Conservation (phyloP, 37 sponge, comb jelly and placozoan genomes). For the Chondrosia reniformis region DNA sequence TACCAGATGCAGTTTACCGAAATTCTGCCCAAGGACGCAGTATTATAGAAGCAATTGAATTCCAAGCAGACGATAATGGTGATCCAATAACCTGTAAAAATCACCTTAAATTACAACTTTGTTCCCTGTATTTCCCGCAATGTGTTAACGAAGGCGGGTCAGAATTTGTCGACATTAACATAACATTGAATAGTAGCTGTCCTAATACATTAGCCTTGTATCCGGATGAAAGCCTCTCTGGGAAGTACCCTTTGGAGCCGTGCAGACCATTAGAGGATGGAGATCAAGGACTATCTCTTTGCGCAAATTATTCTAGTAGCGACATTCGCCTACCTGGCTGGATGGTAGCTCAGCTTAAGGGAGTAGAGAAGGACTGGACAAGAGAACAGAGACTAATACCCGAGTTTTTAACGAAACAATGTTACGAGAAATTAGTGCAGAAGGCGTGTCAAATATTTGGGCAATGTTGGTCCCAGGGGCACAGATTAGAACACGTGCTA, state of each 20-base stretch:
- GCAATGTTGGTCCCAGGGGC: constrained; percentile 12
- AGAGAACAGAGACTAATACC: background rate
- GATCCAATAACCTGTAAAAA: no score
- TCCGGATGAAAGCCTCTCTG: background rate
- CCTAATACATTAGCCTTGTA: background rate
- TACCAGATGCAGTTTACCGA: background rate
- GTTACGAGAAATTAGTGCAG: background rate
- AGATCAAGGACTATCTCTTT: background rate
- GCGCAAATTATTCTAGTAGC: background rate
- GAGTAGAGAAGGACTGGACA: background rate
- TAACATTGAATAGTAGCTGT: no score
- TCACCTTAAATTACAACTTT: background rate
- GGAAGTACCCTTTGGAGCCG: background rate
- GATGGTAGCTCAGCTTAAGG: background rate
- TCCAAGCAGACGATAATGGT: no score
- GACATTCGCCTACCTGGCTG: background rate
- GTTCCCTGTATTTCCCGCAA: background rate
- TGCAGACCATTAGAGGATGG: background rate
- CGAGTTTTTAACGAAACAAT: background rate
- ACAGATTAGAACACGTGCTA: background rate
- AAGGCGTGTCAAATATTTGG: constrained; percentile 4
- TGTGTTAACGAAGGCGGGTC: background rate
- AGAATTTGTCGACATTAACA: background rate
- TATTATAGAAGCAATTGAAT: no score
- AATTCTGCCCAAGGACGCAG: no score